Evolutionary conservation across 1,140 invertebrate species (phyloP).

Genomic region (Aphis gossypii): DNA sequence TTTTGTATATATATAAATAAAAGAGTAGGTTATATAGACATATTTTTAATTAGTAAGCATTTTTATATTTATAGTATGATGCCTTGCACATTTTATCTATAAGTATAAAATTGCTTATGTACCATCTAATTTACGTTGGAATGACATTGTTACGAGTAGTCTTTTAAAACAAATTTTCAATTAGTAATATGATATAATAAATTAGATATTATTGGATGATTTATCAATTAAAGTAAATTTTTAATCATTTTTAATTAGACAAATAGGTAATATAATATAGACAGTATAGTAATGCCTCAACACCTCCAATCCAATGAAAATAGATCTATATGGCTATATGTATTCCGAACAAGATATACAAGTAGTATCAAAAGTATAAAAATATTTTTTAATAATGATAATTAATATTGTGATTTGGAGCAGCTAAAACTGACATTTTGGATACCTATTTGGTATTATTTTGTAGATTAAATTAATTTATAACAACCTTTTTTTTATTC

Average conservation of each 20-base stretch:
- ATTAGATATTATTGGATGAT: neutral
- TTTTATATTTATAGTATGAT: neutral
- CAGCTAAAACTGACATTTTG: too few relatives aligned
- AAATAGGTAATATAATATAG: neutral
- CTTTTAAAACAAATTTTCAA: neutral
- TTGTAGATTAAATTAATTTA: too few relatives aligned
- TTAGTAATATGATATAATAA: neutral
- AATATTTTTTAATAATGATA: too few relatives aligned
- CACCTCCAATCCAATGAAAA: too few relatives aligned
- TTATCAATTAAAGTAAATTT: neutral
- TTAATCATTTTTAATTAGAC: neutral
- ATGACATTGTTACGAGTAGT: neutral
- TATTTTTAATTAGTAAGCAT: neutral
- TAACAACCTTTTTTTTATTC: too few relatives aligned
- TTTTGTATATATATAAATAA: neutral
- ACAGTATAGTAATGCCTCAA: too few relatives aligned
- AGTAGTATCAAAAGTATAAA: too few relatives aligned
- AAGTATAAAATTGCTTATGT: neutral
- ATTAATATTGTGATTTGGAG: too few relatives aligned
- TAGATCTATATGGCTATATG: too few relatives aligned
- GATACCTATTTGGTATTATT: too few relatives aligned
- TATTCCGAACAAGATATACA: too few relatives aligned
- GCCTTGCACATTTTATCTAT: neutral
- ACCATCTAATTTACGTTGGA: neutral
- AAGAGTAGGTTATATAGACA: neutral